These are phyloP conservation scores for Mesitornis unicolor DNA, from an alignment of 2,113 vertebrate species.

Conservation along the genomic window DNA sequence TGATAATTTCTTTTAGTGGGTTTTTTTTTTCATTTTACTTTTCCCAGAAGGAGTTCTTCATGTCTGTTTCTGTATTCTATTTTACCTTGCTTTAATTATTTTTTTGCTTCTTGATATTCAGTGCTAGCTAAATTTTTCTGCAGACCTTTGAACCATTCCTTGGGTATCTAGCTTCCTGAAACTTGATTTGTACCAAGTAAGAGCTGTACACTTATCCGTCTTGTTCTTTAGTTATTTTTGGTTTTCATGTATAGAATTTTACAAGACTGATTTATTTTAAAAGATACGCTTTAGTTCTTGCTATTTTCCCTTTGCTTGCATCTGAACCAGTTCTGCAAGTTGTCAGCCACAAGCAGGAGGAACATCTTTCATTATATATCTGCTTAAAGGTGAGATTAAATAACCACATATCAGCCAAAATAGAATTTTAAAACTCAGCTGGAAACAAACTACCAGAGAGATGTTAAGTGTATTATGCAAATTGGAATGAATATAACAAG, in stretches of 20 bases:
- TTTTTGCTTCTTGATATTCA: background rate
- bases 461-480: background rate
- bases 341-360: background rate
- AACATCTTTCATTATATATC: background rate
- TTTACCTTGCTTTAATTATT: background rate
- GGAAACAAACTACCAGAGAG: background rate
- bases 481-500: background rate
- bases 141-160: background rate
- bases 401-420: background rate
- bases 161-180: background rate
- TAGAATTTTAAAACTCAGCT: background rate
- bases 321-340: background rate
- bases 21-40: background rate
- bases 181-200: background rate
- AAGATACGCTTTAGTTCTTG: background rate
- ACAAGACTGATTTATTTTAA: background rate
- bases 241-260: background rate
- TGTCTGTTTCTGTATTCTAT: background rate
- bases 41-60: background rate
- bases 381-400: background rate
- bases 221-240: background rate
- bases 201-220: background rate
- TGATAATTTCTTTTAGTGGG: background rate
- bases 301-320: background rate
- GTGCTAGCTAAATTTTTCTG: background rate